These are phyloP conservation scores for Thalassarche chlororhynchos DNA, from an alignment of 2,113 vertebrate species.

Conservation along the genomic window DNA sequence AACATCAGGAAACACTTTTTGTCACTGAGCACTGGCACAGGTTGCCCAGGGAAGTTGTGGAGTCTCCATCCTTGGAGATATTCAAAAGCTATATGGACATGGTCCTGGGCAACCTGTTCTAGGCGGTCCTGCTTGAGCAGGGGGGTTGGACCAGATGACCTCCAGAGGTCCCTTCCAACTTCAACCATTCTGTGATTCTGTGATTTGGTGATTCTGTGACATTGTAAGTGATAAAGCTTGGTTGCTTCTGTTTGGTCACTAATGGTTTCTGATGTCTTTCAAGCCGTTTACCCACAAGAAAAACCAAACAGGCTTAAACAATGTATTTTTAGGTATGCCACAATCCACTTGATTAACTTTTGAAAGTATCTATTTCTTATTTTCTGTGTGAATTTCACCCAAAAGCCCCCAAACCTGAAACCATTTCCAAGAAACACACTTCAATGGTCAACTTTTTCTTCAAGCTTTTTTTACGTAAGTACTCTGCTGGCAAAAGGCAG, in stretches of 20 bases:
- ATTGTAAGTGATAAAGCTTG: neutral
- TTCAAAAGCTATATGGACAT: rapidly evolving
- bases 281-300: neutral
- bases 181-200: neutral
- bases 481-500: neutral
- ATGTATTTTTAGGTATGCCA: neutral
- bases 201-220: neutral
- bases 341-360: neutral
- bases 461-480: neutral
- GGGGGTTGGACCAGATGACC: rapidly evolving
- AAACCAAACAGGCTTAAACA: neutral
- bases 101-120: neutral
- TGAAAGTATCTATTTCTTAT: neutral
- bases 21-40: neutral
- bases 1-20: neutral
- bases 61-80: neutral
- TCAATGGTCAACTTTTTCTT: neutral
- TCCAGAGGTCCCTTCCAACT: neutral
- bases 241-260: neutral
- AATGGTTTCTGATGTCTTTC: neutral
- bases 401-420: neutral
- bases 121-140: neutral
- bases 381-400: neutral
- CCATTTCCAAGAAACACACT: neutral
- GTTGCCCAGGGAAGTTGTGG: neutral